Evolutionary conservation across 2,888 invertebrate species (phyloP), one percentile per base, ranked within the genome.

Genomic region (Ferrisia virgata): DNA sequence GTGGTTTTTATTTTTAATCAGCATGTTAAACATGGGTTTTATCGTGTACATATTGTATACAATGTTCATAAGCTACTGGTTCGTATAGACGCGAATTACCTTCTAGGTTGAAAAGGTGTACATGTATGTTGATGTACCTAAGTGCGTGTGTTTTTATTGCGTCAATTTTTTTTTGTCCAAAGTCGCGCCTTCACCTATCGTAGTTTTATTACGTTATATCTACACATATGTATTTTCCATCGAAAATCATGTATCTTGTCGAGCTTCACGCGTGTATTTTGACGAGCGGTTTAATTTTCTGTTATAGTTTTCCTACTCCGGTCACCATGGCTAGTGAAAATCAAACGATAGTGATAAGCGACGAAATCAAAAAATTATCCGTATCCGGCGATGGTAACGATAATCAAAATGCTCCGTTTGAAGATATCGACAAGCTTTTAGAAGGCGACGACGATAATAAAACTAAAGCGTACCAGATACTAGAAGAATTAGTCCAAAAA

Each of bases 351-450:
- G 72, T 72, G n/a, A 33, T 33, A 6, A 33, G 72, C 9, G 72
- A 72, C 13, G 33, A 72, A 33, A 33, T 72, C 33, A 72, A 31
- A 28, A 33, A 33, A 33, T n/a, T 72, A 15, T 72, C 72, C 72
- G n/a, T 33, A 6, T 33, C 33, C 33, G 28, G 72, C 6, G 28
- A 25, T 9, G n/a, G 2, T 3, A 22, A 8, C 11, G 33, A 72
- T 3, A 72, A 33, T 72, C 33, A 72, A 72, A 33, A 72, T 33
- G 72, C 18, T 9, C 33, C 1, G 33, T 86, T 85, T 47, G 83
- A 86, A 47, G 85, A 86, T 84, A 85, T 86, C 43, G 87, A 87
- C 85, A 79, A 81, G 53, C 84, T 87, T 11, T 80, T 87, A n/a
- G 85, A 85, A 72, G 86, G 86, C n/a, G 84, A 83, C n/a, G 85